phyloP scores from a whole-genome alignment of 2,888 invertebrate species.

The Xylota segnis region DNA sequence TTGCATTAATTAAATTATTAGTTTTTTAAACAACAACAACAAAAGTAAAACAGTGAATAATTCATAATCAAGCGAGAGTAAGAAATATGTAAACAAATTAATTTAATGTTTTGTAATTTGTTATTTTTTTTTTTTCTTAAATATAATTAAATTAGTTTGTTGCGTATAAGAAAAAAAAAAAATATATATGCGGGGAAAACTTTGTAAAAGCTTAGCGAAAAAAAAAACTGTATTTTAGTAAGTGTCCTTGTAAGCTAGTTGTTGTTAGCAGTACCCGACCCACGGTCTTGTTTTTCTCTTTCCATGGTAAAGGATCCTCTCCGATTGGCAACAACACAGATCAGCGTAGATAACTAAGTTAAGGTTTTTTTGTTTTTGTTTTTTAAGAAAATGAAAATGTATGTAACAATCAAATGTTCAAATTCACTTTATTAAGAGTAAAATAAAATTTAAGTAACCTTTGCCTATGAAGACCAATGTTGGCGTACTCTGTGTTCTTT shows the following conservation, averaged over 20 bases:
- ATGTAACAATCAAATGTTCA: slow-evolving; percentile 43
- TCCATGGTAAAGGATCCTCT: slow-evolving; percentile 20
- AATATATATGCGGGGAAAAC: slow-evolving; percentile 31
- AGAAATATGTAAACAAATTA: slow-evolving; percentile 63
- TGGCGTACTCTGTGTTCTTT: background rate
- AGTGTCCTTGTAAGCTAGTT: slow-evolving; percentile 69
- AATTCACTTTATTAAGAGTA: slow-evolving; percentile 45
- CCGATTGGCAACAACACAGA: slow-evolving; percentile 51
- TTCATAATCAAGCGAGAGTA: slow-evolving; percentile 63
- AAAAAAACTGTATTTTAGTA: slow-evolving; percentile 22
- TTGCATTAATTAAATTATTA: slow-evolving; percentile 77
- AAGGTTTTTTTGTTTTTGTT: slow-evolving; percentile 50
- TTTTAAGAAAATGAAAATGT: slow-evolving; percentile 21
- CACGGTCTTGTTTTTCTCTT: slow-evolving; percentile 36
- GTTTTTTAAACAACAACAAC: slow-evolving; percentile 54
- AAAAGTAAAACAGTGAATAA: slow-evolving; percentile 54
- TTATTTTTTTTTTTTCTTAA: slow-evolving; percentile 4
- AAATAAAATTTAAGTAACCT: slow-evolving; percentile 36
- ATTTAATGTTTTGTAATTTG: slow-evolving; percentile 48
- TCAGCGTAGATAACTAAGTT: slow-evolving; percentile 57
- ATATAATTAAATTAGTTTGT: slow-evolving; percentile 50
- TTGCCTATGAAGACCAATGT: slow-evolving; percentile 12
- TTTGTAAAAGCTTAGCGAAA: slow-evolving; percentile 16
- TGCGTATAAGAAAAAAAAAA: slow-evolving; percentile 37
- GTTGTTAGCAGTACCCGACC: slow-evolving; percentile 10